Percentiles rank a stretch among this genome's conserved stretches.
phyloP scores from a whole-genome alignment of 2,797 vertebrate species.

The Rhinogobio ventralis region DNA sequence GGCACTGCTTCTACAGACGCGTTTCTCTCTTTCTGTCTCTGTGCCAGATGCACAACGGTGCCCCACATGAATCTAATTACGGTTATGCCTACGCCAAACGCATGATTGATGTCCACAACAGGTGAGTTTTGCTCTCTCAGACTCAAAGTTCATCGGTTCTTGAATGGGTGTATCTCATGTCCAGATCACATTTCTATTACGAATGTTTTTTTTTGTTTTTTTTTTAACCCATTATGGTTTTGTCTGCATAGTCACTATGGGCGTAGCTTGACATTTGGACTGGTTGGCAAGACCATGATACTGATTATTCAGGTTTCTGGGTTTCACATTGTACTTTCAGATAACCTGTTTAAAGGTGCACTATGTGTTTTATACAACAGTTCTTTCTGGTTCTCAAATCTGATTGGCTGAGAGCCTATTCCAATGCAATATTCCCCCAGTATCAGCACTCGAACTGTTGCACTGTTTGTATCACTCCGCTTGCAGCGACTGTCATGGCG shows the following conservation, averaged over 20 bases:
- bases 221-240: neutral
- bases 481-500: too few relatives aligned
- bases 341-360: neutral
- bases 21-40: neutral
- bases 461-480: too few relatives aligned
- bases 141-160: neutral
- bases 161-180: neutral
- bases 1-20: neutral
- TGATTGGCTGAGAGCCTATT: too few relatives aligned
- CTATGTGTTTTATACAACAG: too few relatives aligned
- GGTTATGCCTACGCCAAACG: conserved; percentile 85
- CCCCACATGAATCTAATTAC: conserved; percentile 82
- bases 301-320: neutral
- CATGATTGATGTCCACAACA: conserved; percentile 85
- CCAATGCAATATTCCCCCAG: too few relatives aligned
- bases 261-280: neutral
- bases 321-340: neutral
- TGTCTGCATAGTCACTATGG: neutral
- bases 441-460: too few relatives aligned
- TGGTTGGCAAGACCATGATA: neutral
- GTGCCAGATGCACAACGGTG: conserved; percentile 80
- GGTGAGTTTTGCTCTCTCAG: conserved; percentile 65
- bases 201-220: neutral
- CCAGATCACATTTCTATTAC: neutral
- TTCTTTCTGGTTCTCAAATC: too few relatives aligned